Conservation (phyloP, 2,888 invertebrate species). For the Euplagia quadripunctaria region DNA sequence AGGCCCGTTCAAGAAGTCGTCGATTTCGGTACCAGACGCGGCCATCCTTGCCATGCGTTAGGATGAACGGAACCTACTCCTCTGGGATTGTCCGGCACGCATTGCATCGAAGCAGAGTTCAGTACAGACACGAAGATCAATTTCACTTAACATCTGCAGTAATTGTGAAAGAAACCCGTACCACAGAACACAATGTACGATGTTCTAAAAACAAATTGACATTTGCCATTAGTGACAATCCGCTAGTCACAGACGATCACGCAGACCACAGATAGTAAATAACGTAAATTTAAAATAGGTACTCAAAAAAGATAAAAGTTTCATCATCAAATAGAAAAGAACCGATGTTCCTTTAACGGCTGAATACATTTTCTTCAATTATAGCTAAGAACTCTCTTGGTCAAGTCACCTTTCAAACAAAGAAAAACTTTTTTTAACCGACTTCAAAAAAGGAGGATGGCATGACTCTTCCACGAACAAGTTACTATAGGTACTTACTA, state of each 20-base stretch:
- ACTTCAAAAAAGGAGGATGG: too few species aligned
- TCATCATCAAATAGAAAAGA: too few species aligned
- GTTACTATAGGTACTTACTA: too few species aligned
- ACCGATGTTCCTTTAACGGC: too few species aligned
- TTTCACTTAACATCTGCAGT: constrained; percentile 75
- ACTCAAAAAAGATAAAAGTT: too few species aligned
- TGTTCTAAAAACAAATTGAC: constrained; percentile 29
- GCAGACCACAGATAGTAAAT: constrained; percentile 4
- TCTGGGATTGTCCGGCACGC: constrained; percentile 68
- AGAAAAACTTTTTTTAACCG: too few species aligned
- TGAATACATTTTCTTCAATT: too few species aligned
- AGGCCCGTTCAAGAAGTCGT: constrained; percentile 94
- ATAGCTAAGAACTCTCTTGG: too few species aligned
- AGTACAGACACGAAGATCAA: constrained; percentile 57
- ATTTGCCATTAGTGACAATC: constrained; percentile 21
- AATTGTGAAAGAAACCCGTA: constrained; percentile 58
- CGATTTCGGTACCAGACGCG: constrained; percentile 91
- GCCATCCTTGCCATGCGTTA: constrained; percentile 85
- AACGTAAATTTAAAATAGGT: too few species aligned
- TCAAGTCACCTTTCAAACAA: too few species aligned
- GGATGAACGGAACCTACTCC: constrained; percentile 72
- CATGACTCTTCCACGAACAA: too few species aligned
- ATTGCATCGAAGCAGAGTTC: constrained; percentile 72
- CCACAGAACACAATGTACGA: constrained; percentile 22
- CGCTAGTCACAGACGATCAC: constrained; percentile 1